Evolutionary conservation across 2,888 invertebrate genomes (phyloP), one percentile per base, ranked within the genome.

Genomic region (Papilio protenor): DNA sequence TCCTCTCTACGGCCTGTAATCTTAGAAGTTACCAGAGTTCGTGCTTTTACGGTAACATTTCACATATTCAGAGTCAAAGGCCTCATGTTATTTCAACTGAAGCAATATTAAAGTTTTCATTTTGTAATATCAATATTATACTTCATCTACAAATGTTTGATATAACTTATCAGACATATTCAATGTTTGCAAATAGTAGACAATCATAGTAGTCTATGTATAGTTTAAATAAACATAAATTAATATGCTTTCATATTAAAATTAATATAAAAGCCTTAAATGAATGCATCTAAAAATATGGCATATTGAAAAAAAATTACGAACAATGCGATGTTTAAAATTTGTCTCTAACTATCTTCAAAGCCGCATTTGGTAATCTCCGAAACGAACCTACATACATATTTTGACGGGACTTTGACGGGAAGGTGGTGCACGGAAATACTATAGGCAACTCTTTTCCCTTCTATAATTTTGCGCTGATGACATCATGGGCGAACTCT

Each of bases 111-210:
- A 64, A 33, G 33, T 64, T 64, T 61, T 33, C 5, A 64, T 64
- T 64, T 33, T 33, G 64, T 64, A 27, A 27, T 61, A 61, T 27
- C 23, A 27, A 61, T 61, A 61, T 61, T 59, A 3, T 23, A 14
- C 12, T 21, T 57, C 57, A 21, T 21, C 21, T 59, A 23, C 59
- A 59, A 59, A 59, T 59, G 59, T 59, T 59, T 59, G 59, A 59
- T 59, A 14, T 57, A 21, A 21, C 11, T 57, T 57, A 23, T 16
- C 33, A 64, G 33, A 64, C 18, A 18, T 64, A 21, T 33, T 18
- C 33, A 64, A 64, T 33, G 18, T 27, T 61, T 59, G 59, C 27
- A 64, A 64, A 33, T 23, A 61, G 23, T 27, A 61, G 14, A 23
- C 23, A 61, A 27, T 27, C 21, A 57, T 57, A n/a, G 18, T 57